Base-by-base conservation (phyloP, 2,797 vertebrate species). In the Thripadectes ignobilis region DNA sequence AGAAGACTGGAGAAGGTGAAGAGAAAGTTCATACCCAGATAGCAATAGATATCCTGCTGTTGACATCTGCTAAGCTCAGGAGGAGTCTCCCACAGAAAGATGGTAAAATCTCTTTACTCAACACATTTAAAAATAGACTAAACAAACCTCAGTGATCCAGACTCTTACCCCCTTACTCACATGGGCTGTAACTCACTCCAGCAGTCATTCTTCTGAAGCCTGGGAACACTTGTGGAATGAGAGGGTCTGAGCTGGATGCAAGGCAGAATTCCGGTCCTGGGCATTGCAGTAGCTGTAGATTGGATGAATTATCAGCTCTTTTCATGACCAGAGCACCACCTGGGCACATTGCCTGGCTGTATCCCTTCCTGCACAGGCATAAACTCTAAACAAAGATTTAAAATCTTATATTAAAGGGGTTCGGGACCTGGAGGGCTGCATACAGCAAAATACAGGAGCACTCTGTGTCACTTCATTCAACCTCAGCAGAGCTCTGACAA, bases 71-170 rank as follows among this genome's bases (percentile, higher is more conserved):
- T 86, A 54, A 39, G 54, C 54, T 92, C 68, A 65, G 82, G 34
- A 85, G 51, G 78, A 83, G 27, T 58, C 62, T 93, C n/a, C 54
- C 54, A 62, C 36, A 89, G 82, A 77, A 85, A 78, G 66, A 78
- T 41, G 46, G 67, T 58, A 54, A 93, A 92, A 92, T 84, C 51
- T 61, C 36, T 29, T 90, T 69, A 58, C 66, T 94, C 85, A 58
- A 88, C 76, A 63, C 51, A 43, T 81, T 94, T 81, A 66, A 90
- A 92, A 92, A 88, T 58, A 93, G 76, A 93, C 85, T 92, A 94
- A 92, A 95, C 85, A 94, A 94, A 86, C 49, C 54, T 38, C 74
- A 66, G 46, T 29, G 58, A 90, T 89, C 54, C 72, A 84, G 66
- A 81, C 69, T 85, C 34, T 86, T 29, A 65, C 63, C 61, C 52